Evolutionary conservation across 1,140 invertebrate species (phyloP).

Genomic region (Brachionus rotundiformis): DNA sequence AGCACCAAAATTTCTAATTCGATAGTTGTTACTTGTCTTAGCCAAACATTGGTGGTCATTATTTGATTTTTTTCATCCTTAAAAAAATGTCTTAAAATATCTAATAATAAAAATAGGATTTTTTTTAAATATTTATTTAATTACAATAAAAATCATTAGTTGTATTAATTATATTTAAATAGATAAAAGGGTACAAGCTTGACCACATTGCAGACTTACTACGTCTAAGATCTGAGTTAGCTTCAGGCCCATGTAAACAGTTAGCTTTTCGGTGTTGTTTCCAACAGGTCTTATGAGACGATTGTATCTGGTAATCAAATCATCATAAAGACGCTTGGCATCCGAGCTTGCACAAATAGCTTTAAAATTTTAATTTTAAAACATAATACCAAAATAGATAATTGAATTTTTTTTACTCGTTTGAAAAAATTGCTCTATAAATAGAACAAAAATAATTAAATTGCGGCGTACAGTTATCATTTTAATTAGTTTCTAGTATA

Average conservation of each 20-base stretch:
- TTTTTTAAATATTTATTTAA: too few species aligned
- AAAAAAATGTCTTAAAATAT: too few species aligned
- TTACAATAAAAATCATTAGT: too few species aligned
- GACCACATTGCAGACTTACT: too few species aligned
- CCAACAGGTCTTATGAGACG: slow-evolving; percentile 95
- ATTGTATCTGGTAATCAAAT: slow-evolving; percentile 97
- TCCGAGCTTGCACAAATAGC: neutral
- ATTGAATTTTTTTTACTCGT: neutral
- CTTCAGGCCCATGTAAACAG: slow-evolving; percentile 90
- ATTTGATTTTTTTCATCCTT: slow-evolving; percentile 99
- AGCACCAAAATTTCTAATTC: slow-evolving; percentile 63
- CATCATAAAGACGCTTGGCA: slow-evolving; percentile 88
- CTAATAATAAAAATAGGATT: too few species aligned
- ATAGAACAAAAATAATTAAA: neutral
- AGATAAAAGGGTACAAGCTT: too few species aligned
- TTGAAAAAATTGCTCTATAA: neutral
- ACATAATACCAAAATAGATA: neutral
- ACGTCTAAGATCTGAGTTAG: slow-evolving; percentile 98
- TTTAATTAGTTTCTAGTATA: neutral
- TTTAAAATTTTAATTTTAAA: neutral
- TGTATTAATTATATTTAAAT: too few species aligned
- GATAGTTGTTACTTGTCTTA: slow-evolving; percentile 20
- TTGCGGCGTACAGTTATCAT: neutral
- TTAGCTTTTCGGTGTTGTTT: slow-evolving; percentile 93
- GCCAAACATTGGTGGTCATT: slow-evolving; percentile 97